These are phyloP conservation scores for Dendrolimus punctatus DNA, from an alignment of 1,140 invertebrate genomes.

Conservation along the genomic window DNA sequence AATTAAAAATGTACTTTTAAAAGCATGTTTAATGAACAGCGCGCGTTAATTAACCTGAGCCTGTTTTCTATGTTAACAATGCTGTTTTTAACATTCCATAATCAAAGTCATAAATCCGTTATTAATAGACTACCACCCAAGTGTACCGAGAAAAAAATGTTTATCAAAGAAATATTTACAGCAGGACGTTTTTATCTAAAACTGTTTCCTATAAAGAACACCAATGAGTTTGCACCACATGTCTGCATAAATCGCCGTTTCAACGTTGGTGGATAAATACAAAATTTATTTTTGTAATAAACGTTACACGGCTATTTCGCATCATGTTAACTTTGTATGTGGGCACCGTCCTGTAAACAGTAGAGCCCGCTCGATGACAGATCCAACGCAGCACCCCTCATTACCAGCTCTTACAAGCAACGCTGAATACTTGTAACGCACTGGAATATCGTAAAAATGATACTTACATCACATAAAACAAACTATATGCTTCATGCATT, in stretches of 20 bases:
- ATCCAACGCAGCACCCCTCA: slow-evolving; percentile 51
- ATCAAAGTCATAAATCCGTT: too few relatives aligned
- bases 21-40: too few relatives aligned
- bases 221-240: slow-evolving; percentile 15
- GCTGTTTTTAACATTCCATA: too few relatives aligned
- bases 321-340: slow-evolving; percentile 32
- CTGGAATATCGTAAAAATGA: slow-evolving; percentile 57
- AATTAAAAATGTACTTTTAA: too few relatives aligned
- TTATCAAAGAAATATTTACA: too few relatives aligned
- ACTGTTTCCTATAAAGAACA: slow-evolving; percentile 5
- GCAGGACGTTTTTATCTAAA: too few relatives aligned
- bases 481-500: slow-evolving; percentile 21
- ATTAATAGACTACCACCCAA: too few relatives aligned
- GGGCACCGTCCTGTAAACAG: slow-evolving; percentile 42
- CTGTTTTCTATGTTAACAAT: too few relatives aligned
- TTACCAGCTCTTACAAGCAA: slow-evolving; percentile 51
- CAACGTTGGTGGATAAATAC: slow-evolving; percentile 17
- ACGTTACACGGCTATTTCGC: slow-evolving; percentile 16
- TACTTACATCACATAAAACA: slow-evolving; percentile 20
- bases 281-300: slow-evolving; percentile 22
- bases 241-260: slow-evolving; percentile 17
- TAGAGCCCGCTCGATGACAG: slow-evolving; percentile 49
- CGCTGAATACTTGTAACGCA: slow-evolving; percentile 32
- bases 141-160: too few relatives aligned
- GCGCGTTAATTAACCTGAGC: too few relatives aligned